Evolutionary conservation across 2,888 invertebrate species (phyloP), one percentile per base, ranked within the genome.

Genomic region (Lasioglossum villosulum): DNA sequence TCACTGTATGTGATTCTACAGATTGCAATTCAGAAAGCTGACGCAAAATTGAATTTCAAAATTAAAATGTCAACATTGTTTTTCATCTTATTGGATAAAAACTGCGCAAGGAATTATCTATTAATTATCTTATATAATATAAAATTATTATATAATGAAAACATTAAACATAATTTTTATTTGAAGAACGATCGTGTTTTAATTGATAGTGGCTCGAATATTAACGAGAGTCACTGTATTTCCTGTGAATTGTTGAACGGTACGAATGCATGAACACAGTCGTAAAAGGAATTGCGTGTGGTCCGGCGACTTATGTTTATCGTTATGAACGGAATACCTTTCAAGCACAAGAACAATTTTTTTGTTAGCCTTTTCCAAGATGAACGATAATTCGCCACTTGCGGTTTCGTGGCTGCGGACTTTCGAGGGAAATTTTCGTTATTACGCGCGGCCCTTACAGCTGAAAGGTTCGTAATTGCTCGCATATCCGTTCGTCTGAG

Each of bases 251-350:
- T 3, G 8, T 30, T 66, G 30, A 19, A 8, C 19, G 19, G 14
- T 1, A n/a, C 2, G 70, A 70, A 70, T 4, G 10, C 3, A 23
- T 1, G 37, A 70, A 70, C 70, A n/a, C 12, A 1, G 37, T 70
- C 39, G 75, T 34, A 23, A 45, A 80, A 77, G 80, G 70, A 85
- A 85, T 85, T 74, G 85, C 76, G 37, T 39, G 80, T 48, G 45
- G n/a, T 52, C 12, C 70, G 42, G 34, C 48, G 48, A 23, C n/a
- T 79, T 76, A 80, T 73, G 79, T 72, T 52, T 76, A 77, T 74
- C 66, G 75, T 39, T 72, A 68, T 45, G 45, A 30, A 52, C 77
- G 73, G 45, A 30, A 42, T 71, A 59, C 45, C 42, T 45, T 66
- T 37, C n/a, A 45, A 39, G 66, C 37, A n/a, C 42, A 30, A 42